Evolutionary conservation across 2,888 invertebrate species (phyloP).

Genomic region (Maniola hyperantus): DNA sequence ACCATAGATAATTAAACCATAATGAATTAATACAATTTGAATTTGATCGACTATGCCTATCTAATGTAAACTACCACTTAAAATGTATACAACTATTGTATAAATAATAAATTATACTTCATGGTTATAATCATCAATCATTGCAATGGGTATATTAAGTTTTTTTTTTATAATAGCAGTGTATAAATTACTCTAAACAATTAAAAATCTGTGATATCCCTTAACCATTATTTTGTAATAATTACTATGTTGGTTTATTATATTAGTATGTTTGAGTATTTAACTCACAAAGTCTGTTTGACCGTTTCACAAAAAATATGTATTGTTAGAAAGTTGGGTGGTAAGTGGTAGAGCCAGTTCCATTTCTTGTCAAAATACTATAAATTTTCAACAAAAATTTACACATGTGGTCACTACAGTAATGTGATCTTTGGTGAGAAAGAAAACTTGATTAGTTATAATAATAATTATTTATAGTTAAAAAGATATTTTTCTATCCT

Average conservation of each 20-base stretch:
- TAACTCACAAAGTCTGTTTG: not conserved
- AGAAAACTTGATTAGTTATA: slow-evolving; percentile 43
- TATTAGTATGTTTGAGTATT: not conserved
- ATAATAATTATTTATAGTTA: slow-evolving; percentile 17
- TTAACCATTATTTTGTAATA: slow-evolving; percentile 17
- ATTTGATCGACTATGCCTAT: slow-evolving; percentile 1
- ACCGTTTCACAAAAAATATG: not conserved
- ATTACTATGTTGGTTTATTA: not conserved
- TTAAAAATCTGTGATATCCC: slow-evolving; percentile 22
- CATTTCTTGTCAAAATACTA: not conserved
- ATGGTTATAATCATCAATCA: not conserved
- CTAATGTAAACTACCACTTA: not conserved
- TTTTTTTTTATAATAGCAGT: not conserved
- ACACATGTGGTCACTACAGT: slow-evolving; percentile 29
- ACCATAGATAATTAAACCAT: not conserved
- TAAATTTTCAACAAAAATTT: slow-evolving; percentile 8
- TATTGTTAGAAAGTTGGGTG: not conserved
- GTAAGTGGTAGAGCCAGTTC: not conserved
- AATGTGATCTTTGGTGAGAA: slow-evolving; percentile 66
- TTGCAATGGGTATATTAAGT: not conserved
- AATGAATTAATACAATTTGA: not conserved
- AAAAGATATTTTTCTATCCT: slow-evolving; percentile 45
- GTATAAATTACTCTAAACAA: slow-evolving; percentile 1
- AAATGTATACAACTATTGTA: not conserved
- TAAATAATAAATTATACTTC: not conserved